Conservation (phyloP, 2,888 invertebrate genomes). For the Mythimna loreyi region DNA sequence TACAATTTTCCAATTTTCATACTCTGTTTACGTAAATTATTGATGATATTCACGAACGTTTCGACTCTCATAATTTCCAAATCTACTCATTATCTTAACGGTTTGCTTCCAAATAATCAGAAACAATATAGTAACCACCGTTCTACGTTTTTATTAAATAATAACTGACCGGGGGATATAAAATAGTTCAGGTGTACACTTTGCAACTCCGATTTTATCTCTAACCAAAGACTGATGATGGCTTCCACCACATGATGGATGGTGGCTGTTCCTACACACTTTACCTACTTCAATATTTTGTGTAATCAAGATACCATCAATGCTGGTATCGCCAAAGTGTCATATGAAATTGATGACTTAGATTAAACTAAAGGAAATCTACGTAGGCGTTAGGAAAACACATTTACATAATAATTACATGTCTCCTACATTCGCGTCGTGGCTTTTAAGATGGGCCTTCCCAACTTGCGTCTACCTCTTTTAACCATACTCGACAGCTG, state of each 20-base stretch:
- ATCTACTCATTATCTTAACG: too few relatives aligned
- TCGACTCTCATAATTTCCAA: too few relatives aligned
- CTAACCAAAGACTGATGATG: background rate
- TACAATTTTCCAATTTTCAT: too few relatives aligned
- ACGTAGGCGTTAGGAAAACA: conserved; percentile 17
- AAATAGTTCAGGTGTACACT: background rate
- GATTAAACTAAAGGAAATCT: conserved; percentile 19
- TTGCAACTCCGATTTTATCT: background rate
- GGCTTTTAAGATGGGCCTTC: too few relatives aligned
- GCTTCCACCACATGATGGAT: background rate
- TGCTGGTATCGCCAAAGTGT: conserved; percentile 2
- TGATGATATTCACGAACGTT: too few relatives aligned
- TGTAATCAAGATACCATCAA: background rate
- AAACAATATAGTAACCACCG: too few relatives aligned
- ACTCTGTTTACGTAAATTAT: too few relatives aligned
- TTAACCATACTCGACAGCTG: too few relatives aligned
- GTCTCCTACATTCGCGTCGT: conserved; percentile 5
- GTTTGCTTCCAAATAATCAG: too few relatives aligned
- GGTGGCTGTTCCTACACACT: background rate
- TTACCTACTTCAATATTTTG: background rate
- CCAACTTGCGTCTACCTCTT: too few relatives aligned
- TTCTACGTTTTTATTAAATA: too few relatives aligned
- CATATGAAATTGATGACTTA: background rate
- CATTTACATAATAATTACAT: conserved; percentile 50
- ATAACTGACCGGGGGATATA: too few relatives aligned